Percentiles rank a stretch among this genome's conserved stretches.
These are phyloP conservation scores for Netelia fuscicornis DNA, from an alignment of 2,888 invertebrate species.

Conservation along the genomic window DNA sequence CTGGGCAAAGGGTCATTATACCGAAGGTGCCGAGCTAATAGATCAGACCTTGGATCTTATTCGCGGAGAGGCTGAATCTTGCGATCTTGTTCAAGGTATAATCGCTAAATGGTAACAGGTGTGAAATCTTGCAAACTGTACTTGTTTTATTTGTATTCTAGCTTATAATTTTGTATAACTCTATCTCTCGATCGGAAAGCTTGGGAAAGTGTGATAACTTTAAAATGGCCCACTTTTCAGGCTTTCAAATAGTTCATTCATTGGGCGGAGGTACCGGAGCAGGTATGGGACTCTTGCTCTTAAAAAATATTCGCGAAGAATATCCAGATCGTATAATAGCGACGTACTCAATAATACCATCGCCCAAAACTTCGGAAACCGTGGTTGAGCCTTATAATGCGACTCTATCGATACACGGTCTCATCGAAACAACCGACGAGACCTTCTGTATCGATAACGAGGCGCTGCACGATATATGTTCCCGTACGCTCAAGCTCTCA, in stretches of 20 bases:
- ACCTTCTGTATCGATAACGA: conserved; percentile 96
- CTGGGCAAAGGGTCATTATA: conserved; percentile 92
- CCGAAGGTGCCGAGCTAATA: conserved; percentile 94
- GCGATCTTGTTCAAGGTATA: conserved; percentile 92
- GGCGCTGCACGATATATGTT: conserved; percentile 95
- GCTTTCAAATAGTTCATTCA: conserved; percentile 93
- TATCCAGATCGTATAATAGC: conserved; percentile 93
- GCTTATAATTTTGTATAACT: not conserved
- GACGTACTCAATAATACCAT: conserved; percentile 90
- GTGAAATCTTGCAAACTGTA: not conserved
- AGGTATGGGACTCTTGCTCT: conserved; percentile 91
- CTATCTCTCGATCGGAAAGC: not conserved
- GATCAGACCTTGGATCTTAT: conserved; percentile 93
- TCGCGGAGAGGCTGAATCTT: conserved; percentile 93
- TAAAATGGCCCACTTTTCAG: conserved; percentile 47
- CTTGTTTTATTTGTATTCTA: not conserved
- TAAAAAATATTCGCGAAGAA: conserved; percentile 94
- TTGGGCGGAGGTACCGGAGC: conserved; percentile 92
- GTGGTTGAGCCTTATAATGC: conserved; percentile 97
- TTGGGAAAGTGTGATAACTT: too few relatives aligned
- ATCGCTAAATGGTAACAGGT: not conserved
- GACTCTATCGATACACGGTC: conserved; percentile 92
- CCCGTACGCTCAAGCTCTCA: conserved; percentile 93
- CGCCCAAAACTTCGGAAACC: conserved; percentile 93
- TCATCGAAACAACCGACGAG: conserved; percentile 95